Percentiles rank a stretch among this genome's conserved stretches.
These are phyloP conservation scores for Pogonocichla stellata DNA, from an alignment of 2,113 vertebrate genomes.

Conservation along the genomic window DNA sequence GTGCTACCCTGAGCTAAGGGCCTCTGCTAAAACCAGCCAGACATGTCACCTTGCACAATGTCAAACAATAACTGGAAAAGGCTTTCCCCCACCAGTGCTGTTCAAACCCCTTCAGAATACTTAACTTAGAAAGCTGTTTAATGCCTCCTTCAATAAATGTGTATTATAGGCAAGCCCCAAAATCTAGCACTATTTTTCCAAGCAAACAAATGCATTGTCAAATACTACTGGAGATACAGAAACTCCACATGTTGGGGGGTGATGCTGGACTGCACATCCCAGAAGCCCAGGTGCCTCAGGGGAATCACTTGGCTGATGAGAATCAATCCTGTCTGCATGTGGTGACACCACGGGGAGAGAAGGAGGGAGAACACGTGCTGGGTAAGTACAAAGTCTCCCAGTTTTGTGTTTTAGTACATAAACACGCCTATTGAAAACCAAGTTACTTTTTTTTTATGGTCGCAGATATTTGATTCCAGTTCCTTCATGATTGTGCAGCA, in stretches of 20 bases:
- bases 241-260: rapidly evolving
- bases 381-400: background rate
- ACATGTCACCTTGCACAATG: background rate
- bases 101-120: background rate
- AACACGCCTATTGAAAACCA: background rate
- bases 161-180: background rate
- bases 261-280: background rate
- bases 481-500: background rate
- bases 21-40: background rate
- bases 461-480: background rate
- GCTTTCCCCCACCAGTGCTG: background rate
- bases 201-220: background rate
- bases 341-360: background rate
- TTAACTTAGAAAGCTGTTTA: background rate
- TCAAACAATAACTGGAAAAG: background rate
- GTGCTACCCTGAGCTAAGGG: background rate
- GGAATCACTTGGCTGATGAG: background rate
- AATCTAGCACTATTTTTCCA: background rate
- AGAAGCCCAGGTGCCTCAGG: background rate
- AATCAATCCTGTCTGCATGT: background rate
- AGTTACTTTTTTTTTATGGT: background rate
- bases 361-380: background rate
- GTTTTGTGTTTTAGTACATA: background rate
- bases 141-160: background rate
- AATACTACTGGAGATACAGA: background rate